Base-by-base conservation (phyloP, 2,888 invertebrate species). In the Pristionchus maxplancki region DNA sequence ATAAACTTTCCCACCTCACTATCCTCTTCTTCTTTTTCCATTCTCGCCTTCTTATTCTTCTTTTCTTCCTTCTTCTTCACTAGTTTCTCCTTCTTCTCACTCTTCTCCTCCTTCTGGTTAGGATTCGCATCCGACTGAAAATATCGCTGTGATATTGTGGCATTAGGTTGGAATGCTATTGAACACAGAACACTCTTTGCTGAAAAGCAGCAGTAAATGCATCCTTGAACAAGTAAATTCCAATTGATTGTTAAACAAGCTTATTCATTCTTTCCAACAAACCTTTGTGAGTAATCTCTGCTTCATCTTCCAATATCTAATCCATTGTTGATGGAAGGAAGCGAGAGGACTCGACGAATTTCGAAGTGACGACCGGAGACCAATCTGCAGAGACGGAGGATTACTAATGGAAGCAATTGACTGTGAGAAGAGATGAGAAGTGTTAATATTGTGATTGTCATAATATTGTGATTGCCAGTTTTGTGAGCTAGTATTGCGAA, bases 241-340 rank as follows among this genome's bases (percentile, higher is more conserved):
- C n/a, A n/a, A n/a, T n/a, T n/a, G n/a, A n/a, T n/a, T n/a, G n/a
- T n/a, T n/a, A n/a, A n/a, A n/a, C n/a, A n/a, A n/a, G n/a, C n/a
- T n/a, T n/a, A n/a, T n/a, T n/a, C n/a, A n/a, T n/a, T n/a, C n/a
- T n/a, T n/a, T 17, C 15, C 24, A 71, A 20, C 24, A 9, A 13
- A 88, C 88, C 88, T 74, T 78, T 0, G 40, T 88, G 6, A 88
- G 34, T 40, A 88, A 24, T 62, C 88, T 82, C 50, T 91, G 90
- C 88, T 91, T 91, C 89, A 90, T 88, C 90, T 92, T 92, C 92
- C 92, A 92, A 31, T 90, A 90, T 82, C 91, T 90, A 86, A 91
- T 90, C 92, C 91, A 91, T 86, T 91, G 90, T 20, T 91, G 67
- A 81, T 92, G 91, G 89, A 90, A 92, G 40, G 89, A n/a, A 4